phyloP scores from a whole-genome alignment of 2,797 vertebrate genomes.

The Triplophysa yarkandensis region DNA sequence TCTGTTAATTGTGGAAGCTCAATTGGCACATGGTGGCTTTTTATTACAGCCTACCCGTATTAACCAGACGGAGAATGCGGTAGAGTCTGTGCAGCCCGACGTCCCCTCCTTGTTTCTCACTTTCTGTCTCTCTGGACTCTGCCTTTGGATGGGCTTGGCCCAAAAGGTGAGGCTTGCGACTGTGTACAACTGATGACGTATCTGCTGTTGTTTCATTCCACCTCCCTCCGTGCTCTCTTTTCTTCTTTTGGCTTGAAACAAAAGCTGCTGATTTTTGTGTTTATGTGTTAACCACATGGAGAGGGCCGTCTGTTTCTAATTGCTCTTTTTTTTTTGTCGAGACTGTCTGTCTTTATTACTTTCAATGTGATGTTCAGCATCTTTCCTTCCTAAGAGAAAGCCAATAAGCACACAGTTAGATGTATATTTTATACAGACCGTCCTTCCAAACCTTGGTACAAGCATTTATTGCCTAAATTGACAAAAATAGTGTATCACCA shows the following conservation, averaged over 20 bases:
- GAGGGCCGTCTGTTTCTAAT: slow-evolving; percentile 31
- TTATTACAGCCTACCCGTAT: slow-evolving; percentile 84
- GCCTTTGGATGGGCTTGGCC: slow-evolving; percentile 49
- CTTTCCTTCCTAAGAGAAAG: slow-evolving; percentile 66
- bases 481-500: too few species aligned
- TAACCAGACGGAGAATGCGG: slow-evolving; percentile 79
- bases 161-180: slow-evolving; percentile 44
- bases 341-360: slow-evolving; percentile 46
- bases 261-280: slow-evolving; percentile 27
- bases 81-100: slow-evolving; percentile 75
- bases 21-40: slow-evolving; percentile 88
- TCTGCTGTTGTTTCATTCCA: slow-evolving; percentile 62
- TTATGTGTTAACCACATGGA: slow-evolving; percentile 37
- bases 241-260: slow-evolving; percentile 46
- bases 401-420: slow-evolving; percentile 46
- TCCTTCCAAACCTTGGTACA: too few species aligned
- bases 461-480: too few species aligned
- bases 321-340: slow-evolving; percentile 18
- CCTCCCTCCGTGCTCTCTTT: slow-evolving; percentile 43
- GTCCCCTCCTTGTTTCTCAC: slow-evolving; percentile 48
- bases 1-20: slow-evolving; percentile 90
- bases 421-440: too few species aligned
- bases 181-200: slow-evolving; percentile 65
- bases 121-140: slow-evolving; percentile 24
- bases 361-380: slow-evolving; percentile 55